These are phyloP conservation scores for Meiosimyza platycephala DNA, from an alignment of 2,888 invertebrate genomes.

Conservation along the genomic window DNA sequence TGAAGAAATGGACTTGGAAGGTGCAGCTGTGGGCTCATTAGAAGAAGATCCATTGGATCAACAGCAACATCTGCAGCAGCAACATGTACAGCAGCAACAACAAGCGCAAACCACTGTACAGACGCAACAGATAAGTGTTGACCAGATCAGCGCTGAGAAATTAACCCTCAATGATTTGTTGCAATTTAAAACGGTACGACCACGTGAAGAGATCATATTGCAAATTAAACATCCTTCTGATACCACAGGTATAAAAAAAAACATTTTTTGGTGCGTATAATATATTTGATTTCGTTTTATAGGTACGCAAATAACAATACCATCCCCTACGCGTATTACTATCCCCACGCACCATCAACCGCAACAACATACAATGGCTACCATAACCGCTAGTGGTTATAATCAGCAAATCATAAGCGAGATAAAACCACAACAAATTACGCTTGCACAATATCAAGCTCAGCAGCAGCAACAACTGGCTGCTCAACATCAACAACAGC, in stretches of 20 bases:
- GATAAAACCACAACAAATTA: slow-evolving; percentile 62
- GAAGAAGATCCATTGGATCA: slow-evolving; percentile 55
- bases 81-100: slow-evolving; percentile 48
- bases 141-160: slow-evolving; percentile 64
- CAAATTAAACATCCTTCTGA: slow-evolving; percentile 63
- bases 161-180: slow-evolving; percentile 63
- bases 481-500: slow-evolving; percentile 53
- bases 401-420: slow-evolving; percentile 65
- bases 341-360: slow-evolving; percentile 52
- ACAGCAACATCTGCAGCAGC: slow-evolving; percentile 50
- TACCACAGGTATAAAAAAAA: slow-evolving; percentile 50
- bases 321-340: slow-evolving; percentile 56
- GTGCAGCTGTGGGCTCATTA: slow-evolving; percentile 51
- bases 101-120: slow-evolving; percentile 52
- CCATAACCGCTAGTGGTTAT: slow-evolving; percentile 60
- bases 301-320: slow-evolving; percentile 62
- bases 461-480: slow-evolving; percentile 61
- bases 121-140: slow-evolving; percentile 61
- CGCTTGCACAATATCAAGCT: slow-evolving; percentile 63
- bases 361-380: slow-evolving; percentile 59
- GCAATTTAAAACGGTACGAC: slow-evolving; percentile 62
- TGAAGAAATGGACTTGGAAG: slow-evolving; percentile 63
- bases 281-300: slow-evolving; percentile 1
- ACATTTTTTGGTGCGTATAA: slow-evolving; percentile 3
- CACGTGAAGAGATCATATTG: slow-evolving; percentile 63